Conservation (phyloP, 2,113 vertebrate species). For the Campylomormyrus numenius region DNA sequence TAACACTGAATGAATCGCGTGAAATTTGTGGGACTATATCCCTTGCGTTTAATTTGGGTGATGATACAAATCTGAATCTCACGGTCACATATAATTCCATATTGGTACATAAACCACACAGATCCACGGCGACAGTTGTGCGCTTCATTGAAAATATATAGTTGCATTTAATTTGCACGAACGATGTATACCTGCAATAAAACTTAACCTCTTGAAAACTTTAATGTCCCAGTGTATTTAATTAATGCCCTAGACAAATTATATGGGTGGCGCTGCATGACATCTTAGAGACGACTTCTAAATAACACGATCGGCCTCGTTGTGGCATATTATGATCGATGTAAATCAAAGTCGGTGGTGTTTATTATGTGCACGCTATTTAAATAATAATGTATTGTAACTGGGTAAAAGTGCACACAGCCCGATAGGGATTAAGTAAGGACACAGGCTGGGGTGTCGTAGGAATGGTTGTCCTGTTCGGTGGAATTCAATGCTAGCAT, state of each 20-base stretch:
- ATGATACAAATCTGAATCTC: not conserved
- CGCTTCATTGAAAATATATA: not conserved
- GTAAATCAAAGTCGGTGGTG: not conserved
- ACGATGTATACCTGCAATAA: not conserved
- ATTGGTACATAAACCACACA: not conserved
- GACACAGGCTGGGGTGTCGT: not conserved
- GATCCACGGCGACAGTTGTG: not conserved
- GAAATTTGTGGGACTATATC: not conserved
- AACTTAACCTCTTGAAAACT: not conserved
- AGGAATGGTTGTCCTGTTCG: not conserved
- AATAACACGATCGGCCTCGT: not conserved
- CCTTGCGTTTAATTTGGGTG: not conserved
- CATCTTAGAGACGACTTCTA: not conserved
- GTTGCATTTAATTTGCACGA: not conserved
- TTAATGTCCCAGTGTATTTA: not conserved
- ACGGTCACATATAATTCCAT: not conserved
- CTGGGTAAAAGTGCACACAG: not conserved
- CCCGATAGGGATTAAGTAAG: not conserved
- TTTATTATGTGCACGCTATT: not conserved
- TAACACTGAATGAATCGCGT: not conserved
- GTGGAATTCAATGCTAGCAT: not conserved
- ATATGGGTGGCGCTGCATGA: not conserved
- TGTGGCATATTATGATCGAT: not conserved
- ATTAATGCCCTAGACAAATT: not conserved
- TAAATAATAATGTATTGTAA: not conserved